Conservation (phyloP, 2,888 invertebrate genomes). For the Acholoe squamosa region DNA sequence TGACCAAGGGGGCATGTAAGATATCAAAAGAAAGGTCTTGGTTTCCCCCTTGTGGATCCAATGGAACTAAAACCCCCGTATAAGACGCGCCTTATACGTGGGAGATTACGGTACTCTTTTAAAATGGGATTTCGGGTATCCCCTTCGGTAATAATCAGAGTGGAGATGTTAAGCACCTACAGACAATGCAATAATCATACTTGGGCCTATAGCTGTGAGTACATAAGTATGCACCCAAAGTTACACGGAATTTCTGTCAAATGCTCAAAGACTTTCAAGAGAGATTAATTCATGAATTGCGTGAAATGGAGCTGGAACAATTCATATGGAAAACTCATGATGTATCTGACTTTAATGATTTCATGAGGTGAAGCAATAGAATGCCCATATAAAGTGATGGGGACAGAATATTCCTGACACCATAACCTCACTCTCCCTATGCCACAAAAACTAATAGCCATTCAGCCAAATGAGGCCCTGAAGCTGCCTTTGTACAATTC, state of each 20-base stretch:
- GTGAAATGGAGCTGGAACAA: background rate
- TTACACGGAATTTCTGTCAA: background rate
- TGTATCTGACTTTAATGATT: background rate
- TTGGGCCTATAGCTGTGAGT: background rate
- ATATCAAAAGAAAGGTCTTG: too few relatives aligned
- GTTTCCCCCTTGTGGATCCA: too few relatives aligned
- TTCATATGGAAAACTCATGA: background rate
- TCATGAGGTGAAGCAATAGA: background rate
- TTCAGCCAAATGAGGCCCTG: background rate
- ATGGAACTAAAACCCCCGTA: too few relatives aligned
- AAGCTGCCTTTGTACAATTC: too few relatives aligned
- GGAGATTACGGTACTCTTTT: too few relatives aligned
- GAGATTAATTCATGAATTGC: too few relatives aligned
- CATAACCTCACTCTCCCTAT: background rate
- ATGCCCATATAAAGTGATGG: background rate
- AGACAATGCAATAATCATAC: too few relatives aligned
- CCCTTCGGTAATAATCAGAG: too few relatives aligned
- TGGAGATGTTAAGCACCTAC: too few relatives aligned
- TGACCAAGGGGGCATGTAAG: too few relatives aligned
- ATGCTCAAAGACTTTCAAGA: background rate
- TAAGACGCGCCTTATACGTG: too few relatives aligned
- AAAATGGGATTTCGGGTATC: too few relatives aligned
- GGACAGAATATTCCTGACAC: conserved; percentile 1
- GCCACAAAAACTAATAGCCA: background rate
- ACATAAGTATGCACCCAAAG: background rate